Conservation (phyloP, 2,888 invertebrate species). For the Amblyjoppa fuscipennis region DNA sequence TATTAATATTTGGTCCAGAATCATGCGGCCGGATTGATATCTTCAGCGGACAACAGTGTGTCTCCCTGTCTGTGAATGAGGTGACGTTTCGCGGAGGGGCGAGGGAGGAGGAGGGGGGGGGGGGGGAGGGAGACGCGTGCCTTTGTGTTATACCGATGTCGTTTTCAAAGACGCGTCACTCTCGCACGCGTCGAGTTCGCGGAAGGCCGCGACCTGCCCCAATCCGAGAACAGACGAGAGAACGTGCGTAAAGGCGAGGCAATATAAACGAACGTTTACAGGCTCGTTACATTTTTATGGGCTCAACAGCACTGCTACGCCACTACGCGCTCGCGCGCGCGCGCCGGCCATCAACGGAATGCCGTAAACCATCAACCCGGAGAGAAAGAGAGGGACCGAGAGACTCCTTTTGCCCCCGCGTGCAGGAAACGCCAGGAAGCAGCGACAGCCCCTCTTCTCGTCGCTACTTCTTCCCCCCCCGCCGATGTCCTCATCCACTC, state of each 20-base stretch:
- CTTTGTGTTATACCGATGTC: constrained; percentile 59
- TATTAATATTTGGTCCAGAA: constrained; percentile 24
- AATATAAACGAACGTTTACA: constrained; percentile 85
- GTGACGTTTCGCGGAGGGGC: background rate
- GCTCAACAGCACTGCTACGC: constrained; percentile 83
- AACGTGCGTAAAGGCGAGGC: constrained; percentile 81
- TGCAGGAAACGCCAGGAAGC: constrained; percentile 58
- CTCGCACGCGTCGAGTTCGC: constrained; percentile 70
- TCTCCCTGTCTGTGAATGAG: background rate
- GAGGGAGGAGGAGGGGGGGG: background rate
- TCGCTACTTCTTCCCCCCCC: constrained; percentile 66
- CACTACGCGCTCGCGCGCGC: constrained; percentile 73
- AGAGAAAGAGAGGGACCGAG: constrained; percentile 44
- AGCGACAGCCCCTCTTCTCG: constrained; percentile 63
- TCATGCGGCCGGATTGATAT: constrained; percentile 27
- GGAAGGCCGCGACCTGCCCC: constrained; percentile 82
- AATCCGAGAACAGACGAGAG: constrained; percentile 75
- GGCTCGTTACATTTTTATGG: constrained; percentile 86
- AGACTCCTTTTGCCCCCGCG: constrained; percentile 57
- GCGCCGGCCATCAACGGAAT: constrained; percentile 82
- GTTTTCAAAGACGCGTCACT: constrained; percentile 75
- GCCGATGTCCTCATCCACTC: constrained; percentile 50
- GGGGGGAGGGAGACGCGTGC: constrained; percentile 27
- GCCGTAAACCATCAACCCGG: constrained; percentile 84
- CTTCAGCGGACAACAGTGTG: constrained; percentile 14